Conservation (phyloP, 2,113 vertebrate genomes). For the Entomyzon cyanotis region DNA sequence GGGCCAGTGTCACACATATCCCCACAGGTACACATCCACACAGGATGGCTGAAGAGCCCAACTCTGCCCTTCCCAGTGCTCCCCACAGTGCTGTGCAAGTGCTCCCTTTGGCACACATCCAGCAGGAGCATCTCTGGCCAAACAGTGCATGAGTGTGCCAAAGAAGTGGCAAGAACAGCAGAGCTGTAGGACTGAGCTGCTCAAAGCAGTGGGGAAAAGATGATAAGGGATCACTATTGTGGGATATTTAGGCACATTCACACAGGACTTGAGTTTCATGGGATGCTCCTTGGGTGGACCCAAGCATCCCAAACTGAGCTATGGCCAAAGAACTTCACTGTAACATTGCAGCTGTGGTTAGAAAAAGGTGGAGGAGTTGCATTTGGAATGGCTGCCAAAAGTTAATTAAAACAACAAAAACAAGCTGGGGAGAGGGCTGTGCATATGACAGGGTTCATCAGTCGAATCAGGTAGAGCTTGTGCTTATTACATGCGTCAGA, state of each 20-base stretch:
- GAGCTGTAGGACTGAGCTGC: background rate
- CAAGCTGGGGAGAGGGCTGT: background rate
- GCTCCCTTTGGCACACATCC: fast-evolving
- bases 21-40: fast-evolving
- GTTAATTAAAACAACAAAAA: conserved; percentile 30
- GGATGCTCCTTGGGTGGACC: background rate
- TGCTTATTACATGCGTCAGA: background rate
- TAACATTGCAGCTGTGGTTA: background rate
- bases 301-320: background rate
- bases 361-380: background rate
- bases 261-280: background rate
- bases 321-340: background rate
- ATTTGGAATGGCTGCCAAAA: background rate
- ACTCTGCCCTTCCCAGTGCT: background rate
- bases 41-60: background rate
- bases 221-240: background rate
- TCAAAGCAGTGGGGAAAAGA: background rate
- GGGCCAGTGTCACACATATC: background rate
- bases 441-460: background rate
- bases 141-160: fast-evolving
- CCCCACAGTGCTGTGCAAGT: fast-evolving
- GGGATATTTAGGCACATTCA: background rate
- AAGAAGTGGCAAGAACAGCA: background rate
- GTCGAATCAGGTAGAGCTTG: background rate
- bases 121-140: background rate